Conservation (phyloP, 2,797 vertebrate genomes). For the Denticeps clupeoides region DNA sequence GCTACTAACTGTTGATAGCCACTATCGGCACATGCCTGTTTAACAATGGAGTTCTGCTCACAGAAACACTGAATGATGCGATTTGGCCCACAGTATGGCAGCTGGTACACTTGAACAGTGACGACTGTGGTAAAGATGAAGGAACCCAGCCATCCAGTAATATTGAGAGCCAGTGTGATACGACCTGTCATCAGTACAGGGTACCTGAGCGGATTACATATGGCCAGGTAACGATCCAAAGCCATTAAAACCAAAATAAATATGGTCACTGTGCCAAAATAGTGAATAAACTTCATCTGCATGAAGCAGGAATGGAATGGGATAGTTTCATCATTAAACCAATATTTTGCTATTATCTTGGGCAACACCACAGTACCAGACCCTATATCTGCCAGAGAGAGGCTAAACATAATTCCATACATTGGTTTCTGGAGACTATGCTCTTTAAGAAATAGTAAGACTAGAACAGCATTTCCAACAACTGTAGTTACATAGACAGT, state of each 20-base stretch:
- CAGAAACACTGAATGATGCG: conserved; percentile 48
- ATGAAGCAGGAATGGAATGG: conserved; percentile 43
- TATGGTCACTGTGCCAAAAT: conserved; percentile 51
- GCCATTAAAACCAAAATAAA: conserved; percentile 50
- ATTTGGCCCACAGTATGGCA: conserved; percentile 46
- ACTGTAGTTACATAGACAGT: conserved; percentile 36
- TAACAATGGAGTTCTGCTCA: conserved; percentile 41
- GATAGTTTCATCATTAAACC: conserved; percentile 37
- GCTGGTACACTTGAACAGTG: conserved; percentile 26
- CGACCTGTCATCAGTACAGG: conserved; percentile 32
- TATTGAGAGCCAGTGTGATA: conserved; percentile 22
- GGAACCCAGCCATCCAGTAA: conserved; percentile 30
- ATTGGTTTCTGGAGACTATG: conserved; percentile 51
- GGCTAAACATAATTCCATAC: conserved; percentile 52
- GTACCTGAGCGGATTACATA: conserved; percentile 44
- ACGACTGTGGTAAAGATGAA: conserved; percentile 15
- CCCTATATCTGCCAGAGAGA: conserved; percentile 48
- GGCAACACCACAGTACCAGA: conserved; percentile 42
- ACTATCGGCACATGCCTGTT: conserved; percentile 43
- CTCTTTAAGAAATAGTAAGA: conserved; percentile 39
- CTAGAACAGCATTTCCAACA: conserved; percentile 39
- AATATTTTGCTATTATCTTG: conserved; percentile 43
- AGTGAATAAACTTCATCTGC: conserved; percentile 50
- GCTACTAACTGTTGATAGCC: conserved; percentile 24
- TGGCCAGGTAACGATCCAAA: conserved; percentile 43